Evolutionary conservation across 1,140 invertebrate genomes (phyloP).

Genomic region (Brachionus paranguensis): DNA sequence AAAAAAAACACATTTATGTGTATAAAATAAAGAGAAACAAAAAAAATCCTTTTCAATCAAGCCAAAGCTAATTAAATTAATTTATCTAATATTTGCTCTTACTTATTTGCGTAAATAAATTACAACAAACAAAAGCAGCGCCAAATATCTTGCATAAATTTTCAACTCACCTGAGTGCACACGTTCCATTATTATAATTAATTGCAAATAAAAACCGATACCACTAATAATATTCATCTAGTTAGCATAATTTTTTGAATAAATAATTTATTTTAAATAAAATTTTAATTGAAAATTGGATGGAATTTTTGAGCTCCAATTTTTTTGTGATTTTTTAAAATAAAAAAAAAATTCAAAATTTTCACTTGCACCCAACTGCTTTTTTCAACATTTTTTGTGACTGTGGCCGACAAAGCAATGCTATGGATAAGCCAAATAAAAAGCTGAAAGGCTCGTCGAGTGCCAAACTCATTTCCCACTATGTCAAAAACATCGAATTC

Average conservation of each 20-base stretch:
- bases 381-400: no score
- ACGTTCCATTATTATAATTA: not conserved
- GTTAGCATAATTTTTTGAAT: slow-evolving; percentile 17
- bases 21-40: no score
- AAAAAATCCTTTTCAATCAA: no score
- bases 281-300: not conserved
- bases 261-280: slow-evolving; percentile 6
- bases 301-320: not conserved
- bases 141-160: no score
- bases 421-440: not conserved
- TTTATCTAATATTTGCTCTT: no score
- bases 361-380: not conserved
- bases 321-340: not conserved
- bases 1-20: no score
- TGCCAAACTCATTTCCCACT: not conserved
- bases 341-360: not conserved
- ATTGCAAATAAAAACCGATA: not conserved
- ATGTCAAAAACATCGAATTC: not conserved
- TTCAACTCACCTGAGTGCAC: not conserved
- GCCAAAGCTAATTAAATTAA: no score
- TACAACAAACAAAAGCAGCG: no score
- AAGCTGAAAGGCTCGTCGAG: not conserved
- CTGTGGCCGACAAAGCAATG: not conserved
- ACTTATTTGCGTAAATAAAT: no score
- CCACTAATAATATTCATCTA: not conserved